These are phyloP conservation scores for Drosophila mimetica DNA, from an alignment of 2,888 invertebrate genomes.

Conservation along the genomic window DNA sequence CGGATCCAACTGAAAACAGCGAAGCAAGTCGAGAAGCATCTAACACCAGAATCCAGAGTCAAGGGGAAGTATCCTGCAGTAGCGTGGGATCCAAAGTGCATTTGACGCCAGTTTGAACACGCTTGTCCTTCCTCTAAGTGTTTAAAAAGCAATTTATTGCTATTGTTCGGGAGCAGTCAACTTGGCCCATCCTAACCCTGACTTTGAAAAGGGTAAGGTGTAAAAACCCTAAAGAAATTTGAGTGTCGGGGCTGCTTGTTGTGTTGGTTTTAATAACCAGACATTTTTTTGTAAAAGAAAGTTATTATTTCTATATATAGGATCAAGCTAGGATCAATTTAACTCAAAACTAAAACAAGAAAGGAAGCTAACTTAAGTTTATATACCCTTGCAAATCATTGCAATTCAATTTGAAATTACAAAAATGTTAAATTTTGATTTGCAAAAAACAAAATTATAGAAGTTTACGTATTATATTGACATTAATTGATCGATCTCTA, in stretches of 20 bases:
- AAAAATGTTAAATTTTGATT: too few relatives aligned
- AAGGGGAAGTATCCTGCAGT: conserved; percentile 19
- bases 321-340: too few relatives aligned
- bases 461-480: too few relatives aligned
- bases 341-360: too few relatives aligned
- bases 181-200: conserved; percentile 10
- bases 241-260: not conserved
- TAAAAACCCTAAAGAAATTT: conserved; percentile 3
- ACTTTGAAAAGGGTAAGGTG: not conserved
- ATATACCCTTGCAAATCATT: too few relatives aligned
- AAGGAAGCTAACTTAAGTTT: too few relatives aligned
- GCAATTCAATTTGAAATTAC: too few relatives aligned
- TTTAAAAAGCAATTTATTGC: conserved; percentile 80
- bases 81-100: conserved; percentile 30
- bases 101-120: conserved; percentile 39
- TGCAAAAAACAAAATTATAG: too few relatives aligned
- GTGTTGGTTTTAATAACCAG: too few relatives aligned
- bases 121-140: conserved; percentile 69
- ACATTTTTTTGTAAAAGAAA: too few relatives aligned
- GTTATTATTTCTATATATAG: too few relatives aligned
- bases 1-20: conserved; percentile 49
- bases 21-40: conserved; percentile 50
- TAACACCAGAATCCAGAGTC: conserved; percentile 33
- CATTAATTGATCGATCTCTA: too few relatives aligned
- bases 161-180: conserved; percentile 44